Evolutionary conservation across 1,140 invertebrate genomes (phyloP), one percentile per base, ranked within the genome.

Genomic region (Drosophila erecta): DNA sequence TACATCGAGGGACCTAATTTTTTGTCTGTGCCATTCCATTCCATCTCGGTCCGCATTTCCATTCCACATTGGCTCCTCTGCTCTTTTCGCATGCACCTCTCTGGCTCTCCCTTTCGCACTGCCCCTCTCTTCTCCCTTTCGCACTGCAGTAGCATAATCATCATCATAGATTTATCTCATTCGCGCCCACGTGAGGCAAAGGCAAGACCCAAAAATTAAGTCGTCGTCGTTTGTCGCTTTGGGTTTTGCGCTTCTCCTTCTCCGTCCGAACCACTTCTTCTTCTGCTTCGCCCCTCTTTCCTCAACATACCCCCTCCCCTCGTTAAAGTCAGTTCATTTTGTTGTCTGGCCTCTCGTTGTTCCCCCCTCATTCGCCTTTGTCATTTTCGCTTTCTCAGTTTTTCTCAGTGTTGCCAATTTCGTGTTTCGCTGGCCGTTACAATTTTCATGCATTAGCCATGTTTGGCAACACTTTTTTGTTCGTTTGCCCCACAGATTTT

Each of bases 141-240:
- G 22, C 67, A 70, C 65, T 71, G 50, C 65, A 66, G 38, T 69
- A 86, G 67, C 77, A 69, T 59, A 67, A 78, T 76, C 71, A 89
- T 87, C 83, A 86, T 87, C 84, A 89, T 89, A 89, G 83, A 83
- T 87, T 87, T 87, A 87, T 87, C 83, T 87, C 83, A 89, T 87
- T 87, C 83, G 56, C 84, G 83, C 83, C 71, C 83, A 83, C 84
- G 79, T 89, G 79, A 89, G 75, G 72, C 74, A 74, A 72, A 89
- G 75, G 77, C 74, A 74, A 55, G 77, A 49, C 61, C 62, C 58
- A 79, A 86, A 86, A 87, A 79, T 83, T 83, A 79, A 79, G 83
- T 89, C 78, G 81, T 73, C 41, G 67, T 66, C 65, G 62, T 46
- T 70, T 70, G 62, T 70, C 64, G 66, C 66, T 56, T 69, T 69